Evolutionary conservation across 2,113 vertebrate genomes (phyloP).

Genomic region (Macquaria australasica): DNA sequence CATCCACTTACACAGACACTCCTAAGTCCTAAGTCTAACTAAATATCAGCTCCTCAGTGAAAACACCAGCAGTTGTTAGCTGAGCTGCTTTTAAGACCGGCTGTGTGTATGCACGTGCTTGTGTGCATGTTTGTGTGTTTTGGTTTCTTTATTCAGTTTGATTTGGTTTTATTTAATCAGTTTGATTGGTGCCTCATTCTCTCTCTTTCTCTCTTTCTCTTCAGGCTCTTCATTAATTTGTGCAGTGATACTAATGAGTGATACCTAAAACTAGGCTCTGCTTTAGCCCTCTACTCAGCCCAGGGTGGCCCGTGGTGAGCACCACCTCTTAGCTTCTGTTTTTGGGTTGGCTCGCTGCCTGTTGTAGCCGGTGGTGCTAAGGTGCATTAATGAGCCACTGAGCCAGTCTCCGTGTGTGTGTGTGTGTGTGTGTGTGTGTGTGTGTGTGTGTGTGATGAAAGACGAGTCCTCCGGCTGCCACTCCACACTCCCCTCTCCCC

Average conservation of each 20-base stretch:
- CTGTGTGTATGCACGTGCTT: neutral
- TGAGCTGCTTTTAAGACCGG: constrained; percentile 15
- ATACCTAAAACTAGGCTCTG: constrained; percentile 51
- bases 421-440: constrained; percentile 14
- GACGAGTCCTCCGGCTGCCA: constrained; percentile 44
- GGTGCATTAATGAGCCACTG: constrained; percentile 67
- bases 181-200: constrained; percentile 32
- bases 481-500: constrained; percentile 23
- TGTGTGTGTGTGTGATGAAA: constrained; percentile 35
- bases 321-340: constrained; percentile 52
- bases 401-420: constrained; percentile 13
- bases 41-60: constrained; percentile 42
- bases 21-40: constrained; percentile 39
- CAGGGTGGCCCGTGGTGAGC: constrained; percentile 38
- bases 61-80: constrained; percentile 26
- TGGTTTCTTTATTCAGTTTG: constrained; percentile 31
- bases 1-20: constrained; percentile 45
- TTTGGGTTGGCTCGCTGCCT: constrained; percentile 56
- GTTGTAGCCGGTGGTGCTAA: constrained; percentile 58
- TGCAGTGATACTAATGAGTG: constrained; percentile 60
- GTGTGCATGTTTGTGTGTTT: constrained; percentile 7
- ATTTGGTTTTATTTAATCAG: constrained; percentile 18
- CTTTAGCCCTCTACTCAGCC: constrained; percentile 24
- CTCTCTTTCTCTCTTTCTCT: constrained; percentile 16
- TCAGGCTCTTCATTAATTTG: constrained; percentile 62